Evolutionary conservation across 64 coral and sea anemone genomes (phyloP).

Genomic region (Hydrozoanthus tunicans): DNA sequence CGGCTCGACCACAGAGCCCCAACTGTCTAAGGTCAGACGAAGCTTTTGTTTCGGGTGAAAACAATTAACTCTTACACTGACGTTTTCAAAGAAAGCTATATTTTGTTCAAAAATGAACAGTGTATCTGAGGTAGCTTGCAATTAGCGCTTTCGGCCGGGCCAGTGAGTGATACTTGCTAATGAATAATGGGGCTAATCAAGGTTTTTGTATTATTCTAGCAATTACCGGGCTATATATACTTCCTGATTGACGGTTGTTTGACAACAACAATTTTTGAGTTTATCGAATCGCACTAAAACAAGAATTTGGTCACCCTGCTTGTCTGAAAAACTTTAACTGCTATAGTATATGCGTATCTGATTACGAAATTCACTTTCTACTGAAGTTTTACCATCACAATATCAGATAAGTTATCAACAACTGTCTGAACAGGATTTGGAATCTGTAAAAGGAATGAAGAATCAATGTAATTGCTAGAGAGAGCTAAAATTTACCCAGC

Average conservation of each 20-base stretch:
- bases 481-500: too few relatives aligned
- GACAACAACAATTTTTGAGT: not conserved
- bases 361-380: not conserved
- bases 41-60: too few relatives aligned
- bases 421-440: too few relatives aligned
- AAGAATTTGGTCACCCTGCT: not conserved
- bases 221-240: not conserved
- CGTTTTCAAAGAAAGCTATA: too few relatives aligned
- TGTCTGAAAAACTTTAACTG: not conserved
- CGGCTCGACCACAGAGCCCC: too few relatives aligned
- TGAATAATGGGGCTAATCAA: not conserved
- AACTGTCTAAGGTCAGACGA: too few relatives aligned
- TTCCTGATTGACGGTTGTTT: constrained; percentile 10
- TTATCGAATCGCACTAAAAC: not conserved
- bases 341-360: not conserved
- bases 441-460: too few relatives aligned
- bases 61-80: too few relatives aligned
- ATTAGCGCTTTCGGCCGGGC: not conserved
- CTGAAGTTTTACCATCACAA: not conserved
- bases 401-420: not conserved
- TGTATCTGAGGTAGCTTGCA: not conserved
- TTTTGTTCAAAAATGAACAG: not conserved
- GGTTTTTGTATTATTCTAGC: not conserved
- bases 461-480: too few relatives aligned
- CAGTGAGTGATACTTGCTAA: not conserved